Conservation (phyloP, 2,888 invertebrate genomes). For the Strigamia crassipes region DNA sequence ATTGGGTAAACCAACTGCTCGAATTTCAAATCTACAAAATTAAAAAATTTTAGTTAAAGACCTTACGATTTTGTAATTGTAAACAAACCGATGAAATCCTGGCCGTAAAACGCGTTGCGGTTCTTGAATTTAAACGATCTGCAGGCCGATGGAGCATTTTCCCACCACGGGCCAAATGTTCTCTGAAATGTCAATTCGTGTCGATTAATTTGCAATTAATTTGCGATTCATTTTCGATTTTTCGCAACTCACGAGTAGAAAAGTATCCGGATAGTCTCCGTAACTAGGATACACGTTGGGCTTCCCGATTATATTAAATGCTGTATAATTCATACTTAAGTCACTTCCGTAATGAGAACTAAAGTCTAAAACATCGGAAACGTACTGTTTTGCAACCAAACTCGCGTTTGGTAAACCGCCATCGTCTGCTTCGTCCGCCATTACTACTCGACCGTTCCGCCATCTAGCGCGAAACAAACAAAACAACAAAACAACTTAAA, state of each 20-base stretch:
- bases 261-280: conserved; percentile 59
- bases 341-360: conserved; percentile 61
- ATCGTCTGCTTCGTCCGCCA: neutral
- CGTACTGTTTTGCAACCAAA: conserved; percentile 51
- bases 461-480: too few relatives aligned
- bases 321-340: conserved; percentile 58
- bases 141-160: conserved; percentile 46
- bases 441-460: too few relatives aligned
- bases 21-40: conserved; percentile 52
- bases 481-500: too few relatives aligned
- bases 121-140: neutral
- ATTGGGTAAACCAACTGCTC: conserved; percentile 50
- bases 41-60: neutral
- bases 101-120: conserved; percentile 46
- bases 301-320: conserved; percentile 57
- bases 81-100: conserved; percentile 49
- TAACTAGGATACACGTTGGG: conserved; percentile 57
- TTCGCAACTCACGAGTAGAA: conserved; percentile 57
- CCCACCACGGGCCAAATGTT: conserved; percentile 52
- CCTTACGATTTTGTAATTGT: neutral
- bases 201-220: neutral
- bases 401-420: neutral
- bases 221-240: neutral
- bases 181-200: conserved; percentile 46
- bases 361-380: conserved; percentile 56